phyloP scores from a whole-genome alignment of 2,797 vertebrate genomes.

The Sebastes miniatus region DNA sequence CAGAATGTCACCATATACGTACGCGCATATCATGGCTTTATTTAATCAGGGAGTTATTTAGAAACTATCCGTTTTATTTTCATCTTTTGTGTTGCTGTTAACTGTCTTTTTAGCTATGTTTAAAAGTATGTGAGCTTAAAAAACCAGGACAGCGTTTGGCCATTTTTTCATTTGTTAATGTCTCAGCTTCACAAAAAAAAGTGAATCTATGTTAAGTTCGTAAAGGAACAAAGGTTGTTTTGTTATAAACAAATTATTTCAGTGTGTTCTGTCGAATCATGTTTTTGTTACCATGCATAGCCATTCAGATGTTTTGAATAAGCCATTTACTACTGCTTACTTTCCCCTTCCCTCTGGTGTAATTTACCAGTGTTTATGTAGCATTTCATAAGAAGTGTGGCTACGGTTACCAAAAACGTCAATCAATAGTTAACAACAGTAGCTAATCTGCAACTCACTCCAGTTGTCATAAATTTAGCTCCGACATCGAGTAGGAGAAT shows the following conservation, averaged over 20 bases:
- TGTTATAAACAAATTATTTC: neutral
- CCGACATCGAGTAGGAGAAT: neutral
- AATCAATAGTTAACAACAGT: constrained; percentile 16
- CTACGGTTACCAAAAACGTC: constrained; percentile 37
- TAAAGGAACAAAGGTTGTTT: neutral
- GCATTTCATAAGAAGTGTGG: constrained; percentile 48
- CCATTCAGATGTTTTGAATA: constrained; percentile 25
- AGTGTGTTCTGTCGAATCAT: neutral
- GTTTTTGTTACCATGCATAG: constrained; percentile 5
- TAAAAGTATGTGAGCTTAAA: neutral
- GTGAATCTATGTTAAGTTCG: neutral
- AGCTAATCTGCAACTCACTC: constrained; percentile 30
- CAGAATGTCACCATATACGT: constrained; percentile 32
- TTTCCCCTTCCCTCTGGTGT: constrained; percentile 19
- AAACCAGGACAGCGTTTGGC: neutral
- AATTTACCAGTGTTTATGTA: constrained; percentile 50
- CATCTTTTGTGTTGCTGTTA: neutral
- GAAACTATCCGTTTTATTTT: constrained; percentile 5
- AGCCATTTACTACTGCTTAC: constrained; percentile 23
- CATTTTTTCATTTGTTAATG: neutral
- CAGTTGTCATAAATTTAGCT: constrained; percentile 10
- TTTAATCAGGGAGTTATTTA: constrained; percentile 56
- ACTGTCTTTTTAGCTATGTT: neutral
- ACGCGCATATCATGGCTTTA: constrained; percentile 36
- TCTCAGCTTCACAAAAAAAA: neutral